Conservation (phyloP, 2,888 invertebrate species). For the Atethmia centrago region DNA sequence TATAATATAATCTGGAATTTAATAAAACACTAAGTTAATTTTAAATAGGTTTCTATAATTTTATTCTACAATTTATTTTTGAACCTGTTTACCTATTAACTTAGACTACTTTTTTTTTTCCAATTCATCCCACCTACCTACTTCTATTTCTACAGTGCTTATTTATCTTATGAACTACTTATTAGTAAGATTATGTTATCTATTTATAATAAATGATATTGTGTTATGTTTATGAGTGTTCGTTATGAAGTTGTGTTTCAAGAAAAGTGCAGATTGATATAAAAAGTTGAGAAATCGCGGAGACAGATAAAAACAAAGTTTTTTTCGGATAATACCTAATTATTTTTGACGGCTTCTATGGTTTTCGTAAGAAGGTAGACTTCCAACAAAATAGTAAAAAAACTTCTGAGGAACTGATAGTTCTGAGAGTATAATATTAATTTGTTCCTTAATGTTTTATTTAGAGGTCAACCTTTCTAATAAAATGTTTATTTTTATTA, state of each 20-base stretch:
- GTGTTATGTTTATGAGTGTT: conserved; percentile 59
- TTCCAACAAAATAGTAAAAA: not conserved
- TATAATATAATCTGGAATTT: conserved; percentile 12
- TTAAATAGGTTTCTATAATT: conserved; percentile 26
- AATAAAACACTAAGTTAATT: conserved; percentile 19
- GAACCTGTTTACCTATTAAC: conserved; percentile 4
- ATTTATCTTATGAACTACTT: conserved; percentile 38
- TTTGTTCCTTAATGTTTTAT: too few relatives aligned
- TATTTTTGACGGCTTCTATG: conserved; percentile 6
- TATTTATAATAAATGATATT: conserved; percentile 51
- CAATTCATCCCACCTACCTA: conserved; percentile 40
- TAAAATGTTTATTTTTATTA: not conserved
- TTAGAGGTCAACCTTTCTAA: conserved; percentile 6
- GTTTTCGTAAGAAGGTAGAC: not conserved
- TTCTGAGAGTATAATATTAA: too few relatives aligned
- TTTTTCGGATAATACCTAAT: not conserved
- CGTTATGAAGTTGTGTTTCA: conserved; percentile 53
- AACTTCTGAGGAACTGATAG: not conserved
- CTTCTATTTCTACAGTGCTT: conserved; percentile 60
- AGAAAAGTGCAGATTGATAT: conserved; percentile 56
- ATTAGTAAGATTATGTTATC: conserved; percentile 32
- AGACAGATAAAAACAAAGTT: conserved; percentile 1
- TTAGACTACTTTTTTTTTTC: conserved; percentile 30
- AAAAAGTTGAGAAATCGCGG: conserved; percentile 12
- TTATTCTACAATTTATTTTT: conserved; percentile 31